A percentile compares a stretch with the other conserved stretches of the same genome.
Conservation (phyloP, 2,113 vertebrate genomes). For the Sminthopsis crassicaudata region DNA sequence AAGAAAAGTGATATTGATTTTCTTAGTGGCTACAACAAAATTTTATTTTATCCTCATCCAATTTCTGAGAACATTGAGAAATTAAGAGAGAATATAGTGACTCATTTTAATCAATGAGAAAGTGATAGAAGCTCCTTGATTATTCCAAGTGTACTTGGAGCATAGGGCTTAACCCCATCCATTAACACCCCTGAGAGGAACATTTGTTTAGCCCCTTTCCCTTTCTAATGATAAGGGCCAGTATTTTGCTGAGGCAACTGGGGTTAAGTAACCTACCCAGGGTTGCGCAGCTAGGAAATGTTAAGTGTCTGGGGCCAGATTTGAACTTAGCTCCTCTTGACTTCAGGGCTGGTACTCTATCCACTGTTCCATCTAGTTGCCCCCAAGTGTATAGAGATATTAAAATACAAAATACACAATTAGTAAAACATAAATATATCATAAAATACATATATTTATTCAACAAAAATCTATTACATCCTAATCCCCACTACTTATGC, state of each 20-base stretch:
- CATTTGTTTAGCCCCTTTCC: neutral
- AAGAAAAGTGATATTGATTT: slow-evolving; percentile 8
- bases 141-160: neutral
- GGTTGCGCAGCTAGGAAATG: too few relatives aligned
- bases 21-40: neutral
- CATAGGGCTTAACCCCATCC: neutral
- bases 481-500: neutral
- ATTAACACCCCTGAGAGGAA: neutral
- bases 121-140: neutral
- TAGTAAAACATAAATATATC: neutral
- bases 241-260: too few relatives aligned
- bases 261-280: too few relatives aligned
- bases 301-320: too few relatives aligned
- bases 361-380: too few relatives aligned
- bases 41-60: neutral
- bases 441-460: neutral
- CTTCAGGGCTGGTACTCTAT: too few relatives aligned
- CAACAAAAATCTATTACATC: neutral
- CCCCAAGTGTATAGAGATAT: neutral
- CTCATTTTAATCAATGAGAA: neutral
- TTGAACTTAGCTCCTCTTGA: too few relatives aligned
- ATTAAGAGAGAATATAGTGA: neutral
- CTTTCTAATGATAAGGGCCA: neutral
- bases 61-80: neutral
- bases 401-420: neutral